Conservation (phyloP, 2,113 vertebrate genomes). For the Centropus unirufus region DNA sequence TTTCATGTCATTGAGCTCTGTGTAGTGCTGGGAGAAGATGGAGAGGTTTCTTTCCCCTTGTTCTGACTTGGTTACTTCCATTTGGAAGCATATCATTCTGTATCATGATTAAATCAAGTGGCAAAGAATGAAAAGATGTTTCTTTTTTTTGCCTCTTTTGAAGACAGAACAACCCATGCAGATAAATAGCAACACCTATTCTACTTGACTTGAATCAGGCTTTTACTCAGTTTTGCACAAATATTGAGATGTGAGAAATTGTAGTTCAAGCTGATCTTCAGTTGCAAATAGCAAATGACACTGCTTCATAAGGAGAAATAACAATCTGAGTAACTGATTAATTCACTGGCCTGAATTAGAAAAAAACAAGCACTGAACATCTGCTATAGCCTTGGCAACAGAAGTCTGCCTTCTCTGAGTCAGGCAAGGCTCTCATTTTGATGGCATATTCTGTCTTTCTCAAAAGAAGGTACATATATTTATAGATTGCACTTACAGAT, state of each 20-base stretch:
- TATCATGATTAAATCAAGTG: neutral
- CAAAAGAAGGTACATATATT: neutral
- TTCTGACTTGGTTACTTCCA: neutral
- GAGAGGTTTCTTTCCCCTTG: neutral
- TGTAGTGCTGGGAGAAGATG: neutral
- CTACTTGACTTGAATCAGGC: neutral
- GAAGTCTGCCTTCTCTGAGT: neutral
- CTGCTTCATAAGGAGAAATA: neutral
- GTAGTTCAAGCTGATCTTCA: neutral
- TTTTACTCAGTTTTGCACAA: neutral
- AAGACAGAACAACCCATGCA: neutral
- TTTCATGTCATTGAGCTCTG: neutral
- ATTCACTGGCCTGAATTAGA: constrained; percentile 13
- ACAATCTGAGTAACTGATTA: neutral
- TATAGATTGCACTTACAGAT: neutral
- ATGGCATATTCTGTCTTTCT: neutral
- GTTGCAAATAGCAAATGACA: neutral
- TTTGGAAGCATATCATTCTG: neutral
- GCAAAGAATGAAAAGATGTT: neutral
- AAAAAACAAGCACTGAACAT: constrained; percentile 3
- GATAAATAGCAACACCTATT: neutral
- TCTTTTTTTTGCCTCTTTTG: neutral
- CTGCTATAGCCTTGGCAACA: neutral
- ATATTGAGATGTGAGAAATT: neutral
- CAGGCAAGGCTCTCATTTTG: neutral